Base-by-base conservation (phyloP, 2,888 invertebrate genomes). In the Amblyjoppa fuscipennis region DNA sequence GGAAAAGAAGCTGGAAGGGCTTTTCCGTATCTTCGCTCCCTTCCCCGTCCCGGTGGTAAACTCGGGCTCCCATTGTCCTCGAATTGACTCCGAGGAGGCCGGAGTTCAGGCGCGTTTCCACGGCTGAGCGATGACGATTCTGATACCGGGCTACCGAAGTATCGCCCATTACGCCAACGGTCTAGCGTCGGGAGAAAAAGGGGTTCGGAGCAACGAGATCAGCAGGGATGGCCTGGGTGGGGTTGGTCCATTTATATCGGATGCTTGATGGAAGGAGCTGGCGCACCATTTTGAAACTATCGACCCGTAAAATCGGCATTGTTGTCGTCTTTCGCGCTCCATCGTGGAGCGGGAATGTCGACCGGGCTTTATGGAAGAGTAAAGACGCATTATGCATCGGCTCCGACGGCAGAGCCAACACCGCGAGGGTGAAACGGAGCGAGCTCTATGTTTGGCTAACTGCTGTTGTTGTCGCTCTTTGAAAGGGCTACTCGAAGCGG, bases 271-370 rank as follows among this genome's bases (percentile, higher is more conserved):
- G 83, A 85, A 89, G 89, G 90, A 89, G 89, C 89, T 91, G 45
- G 51, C 34, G 89, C 88, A 90, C 89, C 89, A 91, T 90, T 92
- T 92, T 89, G 90, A 87, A 90, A 84, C 88, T 91, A 92, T 92
- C 92, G 89, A 89, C 89, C 89, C 89, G 92, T 91, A 90, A 93
- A 93, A 92, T 93, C 91, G 87, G 89, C 90, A 91, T 93, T 93
- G 91, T 93, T 82, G 82, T 51, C 61, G 75, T 89, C 87, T 88
- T 88, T 89, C 86, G 86, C 76, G 82, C 77, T 80, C 74, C 80
- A 49, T 76, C 75, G 66, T 79, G 25, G 20, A 45, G 69, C 73
- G 68, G 28, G 53, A 84, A 76, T 49, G 75, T 74, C 75, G 73
- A 82, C 59, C 45, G 80, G 73, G 76, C 34, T 76, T 59, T 45